Percentiles rank a stretch among this genome's conserved stretches.
Conservation (phyloP, 2,888 invertebrate species). For the Oligia strigilis region DNA sequence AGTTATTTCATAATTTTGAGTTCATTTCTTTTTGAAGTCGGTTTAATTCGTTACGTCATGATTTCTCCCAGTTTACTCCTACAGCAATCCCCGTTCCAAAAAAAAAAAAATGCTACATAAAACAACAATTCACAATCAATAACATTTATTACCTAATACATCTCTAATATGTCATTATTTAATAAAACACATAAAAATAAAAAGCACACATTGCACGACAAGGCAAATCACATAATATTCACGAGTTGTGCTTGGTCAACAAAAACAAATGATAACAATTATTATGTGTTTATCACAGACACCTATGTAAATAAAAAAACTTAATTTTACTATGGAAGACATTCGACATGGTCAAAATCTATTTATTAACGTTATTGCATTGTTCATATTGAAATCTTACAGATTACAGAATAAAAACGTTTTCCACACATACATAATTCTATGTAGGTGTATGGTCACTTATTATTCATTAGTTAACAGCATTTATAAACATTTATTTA, state of each 20-base stretch:
- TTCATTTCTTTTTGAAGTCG: too few species aligned
- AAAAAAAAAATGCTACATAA: neutral
- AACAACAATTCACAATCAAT: slow-evolving; percentile 27
- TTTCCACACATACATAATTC: neutral
- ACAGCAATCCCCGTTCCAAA: neutral
- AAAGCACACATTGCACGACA: slow-evolving; percentile 41
- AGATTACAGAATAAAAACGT: slow-evolving; percentile 3
- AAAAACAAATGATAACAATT: slow-evolving; percentile 42
- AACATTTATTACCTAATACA: slow-evolving; percentile 52
- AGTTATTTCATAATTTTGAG: too few species aligned
- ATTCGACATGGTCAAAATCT: slow-evolving; percentile 58
- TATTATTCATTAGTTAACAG: slow-evolving; percentile 19
- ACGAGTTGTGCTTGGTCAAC: slow-evolving; percentile 44
- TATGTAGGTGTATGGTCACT: slow-evolving; percentile 2
- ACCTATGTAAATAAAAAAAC: slow-evolving; percentile 40
- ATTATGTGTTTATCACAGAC: slow-evolving; percentile 56
- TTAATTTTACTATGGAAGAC: slow-evolving; percentile 66
- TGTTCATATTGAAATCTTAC: slow-evolving; percentile 26
- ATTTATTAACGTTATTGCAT: slow-evolving; percentile 31
- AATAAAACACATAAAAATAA: slow-evolving; percentile 32
- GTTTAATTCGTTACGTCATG: too few species aligned
- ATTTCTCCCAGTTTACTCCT: neutral
- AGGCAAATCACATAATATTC: slow-evolving; percentile 36
- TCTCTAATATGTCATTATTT: slow-evolving; percentile 4
- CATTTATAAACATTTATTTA: slow-evolving; percentile 15